Base-by-base conservation (phyloP, 2,113 vertebrate genomes). In the Philantomba maxwellii region DNA sequence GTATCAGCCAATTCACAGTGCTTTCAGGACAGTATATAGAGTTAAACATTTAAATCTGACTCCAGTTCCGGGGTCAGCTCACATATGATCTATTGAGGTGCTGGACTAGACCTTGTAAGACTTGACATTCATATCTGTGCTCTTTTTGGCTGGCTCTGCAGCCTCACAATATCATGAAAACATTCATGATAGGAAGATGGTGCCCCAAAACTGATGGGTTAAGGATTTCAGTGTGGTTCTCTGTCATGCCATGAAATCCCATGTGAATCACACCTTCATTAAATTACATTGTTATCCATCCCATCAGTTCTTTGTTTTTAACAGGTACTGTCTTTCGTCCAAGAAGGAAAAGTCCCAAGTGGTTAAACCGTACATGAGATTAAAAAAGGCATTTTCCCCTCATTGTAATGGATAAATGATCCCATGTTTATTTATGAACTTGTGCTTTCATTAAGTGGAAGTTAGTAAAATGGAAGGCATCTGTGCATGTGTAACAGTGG, bases 231-330 rank as follows among this genome's bases (percentile, higher is more conserved):
- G 16, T 85, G 33, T 86, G 73, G 7, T 82, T 92, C 45, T 90
- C 53, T 55, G 64, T 77, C 15, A 87, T 62, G 55, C 39, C 2
- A 6, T 95, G 91, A 84, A 87, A 92, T 49, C 21, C 70, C 49
- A n/a, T 7, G 21, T 36, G 26, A 93, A 70, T 93, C 55, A 93
- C 5, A 75, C 11, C 70, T 93, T 92, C 30, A 64, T 88, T 86
- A 86, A 77, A 14, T 92, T 88, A 57, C 33, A 25, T 78, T 62
- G 30, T 57, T 36, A 96, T 26, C 51, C 64, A n/a, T 85, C 60
- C 60, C 92, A 49, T 49, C 12, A 19, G 13, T 53, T 95, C 36
- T 96, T 96, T 95, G 16, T 95, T 93, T 94, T 58, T 47, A 87
- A 51, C 53, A 53, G 77, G 14, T 83, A 73, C 49, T 62, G 62